Evolutionary conservation across 2,797 vertebrate genomes (phyloP), one percentile per base, ranked within the genome.

Genomic region (Enteromius radiatus): DNA sequence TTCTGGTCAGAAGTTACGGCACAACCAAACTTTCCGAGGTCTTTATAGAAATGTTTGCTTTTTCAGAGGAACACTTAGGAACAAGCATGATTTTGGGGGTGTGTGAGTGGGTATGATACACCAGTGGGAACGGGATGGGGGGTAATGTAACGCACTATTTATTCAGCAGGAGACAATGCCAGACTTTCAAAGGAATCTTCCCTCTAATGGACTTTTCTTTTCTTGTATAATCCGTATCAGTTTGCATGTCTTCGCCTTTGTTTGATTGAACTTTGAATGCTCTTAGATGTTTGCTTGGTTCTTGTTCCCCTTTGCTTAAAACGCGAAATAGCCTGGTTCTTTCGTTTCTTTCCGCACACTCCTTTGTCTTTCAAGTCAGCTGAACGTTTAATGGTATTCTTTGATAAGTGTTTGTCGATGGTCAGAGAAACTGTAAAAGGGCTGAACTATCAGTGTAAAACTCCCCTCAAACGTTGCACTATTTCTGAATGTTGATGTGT

Each of bases 201-300:
- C 87, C 88, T 82, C 38, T 81, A 85, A 86, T 85, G 84, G 82
- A 88, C 91, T 89, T 80, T 73, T 81, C 89, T 88, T 88, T 90
- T 87, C 88, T 91, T 88, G 90, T 92, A 88, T 84, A 82, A 89
- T 92, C 87, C 88, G 84, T 90, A 91, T 91, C 87, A 86, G 90
- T 93, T 94, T 93, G 95, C 95, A 96, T 95, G 95, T 93, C 87
- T 92, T 92, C 85, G 89, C 84, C 91, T 94, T 94, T 85, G 89
- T 94, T 95, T 92, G 91, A 89, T 87, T 93, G 91, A 91, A 90
- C 91, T 87, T 88, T 86, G 91, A 94, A 94, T 94, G 95, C 93
- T 91, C 85, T 91, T 91, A 89, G 91, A 70, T 94, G 92, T 93
- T 95, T 92, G 94, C 93, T 94, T 86, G 91, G 89, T 93, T 94